phyloP scores from a whole-genome alignment of 2,797 vertebrate genomes.

The Staurois parvus region DNA sequence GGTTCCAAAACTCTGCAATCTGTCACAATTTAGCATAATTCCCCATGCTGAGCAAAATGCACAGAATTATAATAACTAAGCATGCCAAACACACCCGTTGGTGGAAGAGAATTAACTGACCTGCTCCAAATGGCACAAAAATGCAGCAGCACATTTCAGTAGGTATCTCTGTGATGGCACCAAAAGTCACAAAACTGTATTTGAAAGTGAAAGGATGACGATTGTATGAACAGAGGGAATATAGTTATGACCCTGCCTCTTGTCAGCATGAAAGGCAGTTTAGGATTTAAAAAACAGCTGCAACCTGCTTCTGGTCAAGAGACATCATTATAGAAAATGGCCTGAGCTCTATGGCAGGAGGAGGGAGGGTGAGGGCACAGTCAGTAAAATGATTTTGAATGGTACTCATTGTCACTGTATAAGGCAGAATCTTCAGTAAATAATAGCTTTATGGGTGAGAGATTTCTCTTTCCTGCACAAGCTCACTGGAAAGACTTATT shows the following conservation, averaged over 20 bases:
- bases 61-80: conserved; percentile 44
- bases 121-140: conserved; percentile 44
- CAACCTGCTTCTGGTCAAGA: conserved; percentile 56
- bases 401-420: not conserved
- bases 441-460: conserved; percentile 25
- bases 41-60: conserved; percentile 40
- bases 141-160: conserved; percentile 40
- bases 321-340: conserved; percentile 25
- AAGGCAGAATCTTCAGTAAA: conserved; percentile 11
- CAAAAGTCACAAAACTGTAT: conserved; percentile 28
- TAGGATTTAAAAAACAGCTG: conserved; percentile 58
- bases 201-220: conserved; percentile 31
- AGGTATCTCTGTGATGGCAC: conserved; percentile 41
- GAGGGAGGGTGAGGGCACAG: conserved; percentile 3
- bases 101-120: conserved; percentile 28
- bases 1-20: conserved; percentile 54
- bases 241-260: conserved; percentile 45
- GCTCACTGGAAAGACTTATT: conserved; percentile 12
- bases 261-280: conserved; percentile 41
- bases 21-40: conserved; percentile 60
- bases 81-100: conserved; percentile 42
- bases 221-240: conserved; percentile 56
- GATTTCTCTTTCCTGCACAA: conserved; percentile 20
- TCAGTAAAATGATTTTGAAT: conserved; percentile 5
- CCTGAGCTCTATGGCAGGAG: not conserved